Evolutionary conservation across 1,140 invertebrate species (phyloP), one percentile per base, ranked within the genome.

Genomic region (Drosophila saltans): DNA sequence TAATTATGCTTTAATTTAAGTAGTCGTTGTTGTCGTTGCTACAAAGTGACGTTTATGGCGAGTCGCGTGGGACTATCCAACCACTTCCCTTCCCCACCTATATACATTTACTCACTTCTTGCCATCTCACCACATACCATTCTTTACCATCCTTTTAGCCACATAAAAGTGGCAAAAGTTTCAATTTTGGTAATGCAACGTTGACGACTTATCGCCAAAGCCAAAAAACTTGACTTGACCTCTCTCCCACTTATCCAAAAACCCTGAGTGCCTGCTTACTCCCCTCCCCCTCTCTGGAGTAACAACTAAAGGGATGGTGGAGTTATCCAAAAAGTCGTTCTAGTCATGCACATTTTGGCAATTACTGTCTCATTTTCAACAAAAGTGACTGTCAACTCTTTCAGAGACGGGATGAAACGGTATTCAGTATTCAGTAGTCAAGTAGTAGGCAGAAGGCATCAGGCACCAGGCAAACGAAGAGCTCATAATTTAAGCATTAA

Each of bases 1-100:
- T 91, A 89, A 89, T 89, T 89, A 89, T 77, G 81, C 85, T 81
- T 88, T 89, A 91, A 89, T 89, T 89, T 90, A 89, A 89, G 85
- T 89, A 89, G 85, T 90, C 81, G 69, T 78, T 62, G 62, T 71
- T 69, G 60, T 64, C 69, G 69, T 64, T 58, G 60, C 60, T 80
- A 83, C 84, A 89, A 78, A 88, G 76, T 88, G 80, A 86, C 76
- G 83, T 79, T 77, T 77, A 79, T 72, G 78, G 30, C 40, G 55
- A 52, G 36, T 33, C 39, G 57, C 10, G 45, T 16, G 21, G 56
- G 11, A 16, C 26, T 16, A 10, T 56, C 56, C n/a, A 36, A n/a
- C 45, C 67, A 8, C 33, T 48, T 24, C 43, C 26, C 52, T 36
- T 36, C 39, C 30, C 40, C 11, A 11, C 24, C 21, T 52, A 26